phyloP scores from a whole-genome alignment of 2,797 vertebrate genomes.

The Microctenopoma stevenorrisi region DNA sequence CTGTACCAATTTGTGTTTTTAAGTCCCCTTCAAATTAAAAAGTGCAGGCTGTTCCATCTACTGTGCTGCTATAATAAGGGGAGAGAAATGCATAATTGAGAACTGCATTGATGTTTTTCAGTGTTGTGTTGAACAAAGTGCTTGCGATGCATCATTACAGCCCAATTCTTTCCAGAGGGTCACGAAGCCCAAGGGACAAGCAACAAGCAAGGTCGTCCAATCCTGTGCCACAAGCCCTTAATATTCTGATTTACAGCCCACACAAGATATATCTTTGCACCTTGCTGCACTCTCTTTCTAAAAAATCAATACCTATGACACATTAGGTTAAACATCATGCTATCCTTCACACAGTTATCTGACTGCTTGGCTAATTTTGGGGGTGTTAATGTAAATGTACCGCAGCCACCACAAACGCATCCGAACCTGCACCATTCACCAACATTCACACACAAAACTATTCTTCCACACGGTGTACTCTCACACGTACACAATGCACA shows the following conservation, averaged over 20 bases:
- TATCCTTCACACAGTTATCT: slow-evolving; percentile 41
- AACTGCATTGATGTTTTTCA: slow-evolving; percentile 21
- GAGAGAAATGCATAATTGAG: slow-evolving; percentile 38
- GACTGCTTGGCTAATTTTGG: slow-evolving; percentile 35
- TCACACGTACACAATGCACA: slow-evolving; percentile 10
- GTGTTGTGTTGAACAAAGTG: slow-evolving; percentile 24
- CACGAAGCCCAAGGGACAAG: slow-evolving; percentile 45
- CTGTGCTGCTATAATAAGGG: slow-evolving; percentile 19
- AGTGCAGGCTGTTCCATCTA: slow-evolving; percentile 22
- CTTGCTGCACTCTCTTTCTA: slow-evolving; percentile 39
- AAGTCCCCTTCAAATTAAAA: slow-evolving; percentile 35
- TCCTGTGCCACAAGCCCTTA: slow-evolving; percentile 49
- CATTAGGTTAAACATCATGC: slow-evolving; percentile 53
- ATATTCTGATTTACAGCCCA: slow-evolving; percentile 41
- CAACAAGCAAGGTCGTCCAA: slow-evolving; percentile 47
- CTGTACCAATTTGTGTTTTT: slow-evolving; percentile 38
- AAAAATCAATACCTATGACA: slow-evolving; percentile 64
- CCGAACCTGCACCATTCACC: slow-evolving; percentile 3
- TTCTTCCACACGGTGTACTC: slow-evolving; percentile 3
- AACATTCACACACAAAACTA: slow-evolving; percentile 7
- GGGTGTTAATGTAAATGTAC: slow-evolving; percentile 34
- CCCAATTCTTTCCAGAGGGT: slow-evolving; percentile 28
- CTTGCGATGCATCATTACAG: slow-evolving; percentile 45
- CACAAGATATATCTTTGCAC: slow-evolving; percentile 47
- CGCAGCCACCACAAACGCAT: background rate